These are phyloP conservation scores for Sisyra terminalis DNA, from an alignment of 2,888 invertebrate species.

Conservation along the genomic window DNA sequence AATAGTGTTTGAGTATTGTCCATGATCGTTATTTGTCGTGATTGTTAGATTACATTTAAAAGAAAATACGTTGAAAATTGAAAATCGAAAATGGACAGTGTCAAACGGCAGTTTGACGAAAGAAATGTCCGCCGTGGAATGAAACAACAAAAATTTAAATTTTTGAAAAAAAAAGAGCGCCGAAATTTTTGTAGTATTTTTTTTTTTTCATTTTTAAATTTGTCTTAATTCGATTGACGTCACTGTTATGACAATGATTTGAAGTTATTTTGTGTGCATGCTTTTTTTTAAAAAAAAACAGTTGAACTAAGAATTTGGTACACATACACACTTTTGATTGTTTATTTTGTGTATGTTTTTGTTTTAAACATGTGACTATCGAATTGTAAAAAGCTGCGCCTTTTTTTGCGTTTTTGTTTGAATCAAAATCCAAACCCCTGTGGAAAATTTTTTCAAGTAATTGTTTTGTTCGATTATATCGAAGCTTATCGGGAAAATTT, in stretches of 20 bases:
- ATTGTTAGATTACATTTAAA: no score
- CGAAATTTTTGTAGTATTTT: no score
- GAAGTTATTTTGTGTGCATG: neutral
- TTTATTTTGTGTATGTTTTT: slow-evolving; percentile 12
- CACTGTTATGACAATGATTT: neutral
- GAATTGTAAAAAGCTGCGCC: neutral
- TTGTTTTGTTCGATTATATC: no score
- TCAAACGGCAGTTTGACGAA: slow-evolving; percentile 16
- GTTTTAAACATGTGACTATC: slow-evolving; percentile 15
- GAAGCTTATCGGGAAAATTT: no score
- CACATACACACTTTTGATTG: slow-evolving; percentile 11
- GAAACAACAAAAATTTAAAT: neutral
- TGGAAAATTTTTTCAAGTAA: no score
- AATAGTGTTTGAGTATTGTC: slow-evolving; percentile 1
- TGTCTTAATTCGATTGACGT: no score
- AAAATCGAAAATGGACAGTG: slow-evolving; percentile 15
- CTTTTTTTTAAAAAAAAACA: no score
- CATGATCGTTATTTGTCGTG: neutral
- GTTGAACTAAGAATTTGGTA: no score
- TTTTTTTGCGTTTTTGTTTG: no score
- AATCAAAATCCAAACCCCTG: no score
- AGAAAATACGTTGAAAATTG: neutral
- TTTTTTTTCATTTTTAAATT: no score
- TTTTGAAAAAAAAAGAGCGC: no score
- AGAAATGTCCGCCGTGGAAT: slow-evolving; percentile 14